Percentiles rank a stretch among this genome's conserved stretches.
These are phyloP conservation scores for Chouioia cunea DNA, from an alignment of 2,888 invertebrate genomes.

Conservation along the genomic window DNA sequence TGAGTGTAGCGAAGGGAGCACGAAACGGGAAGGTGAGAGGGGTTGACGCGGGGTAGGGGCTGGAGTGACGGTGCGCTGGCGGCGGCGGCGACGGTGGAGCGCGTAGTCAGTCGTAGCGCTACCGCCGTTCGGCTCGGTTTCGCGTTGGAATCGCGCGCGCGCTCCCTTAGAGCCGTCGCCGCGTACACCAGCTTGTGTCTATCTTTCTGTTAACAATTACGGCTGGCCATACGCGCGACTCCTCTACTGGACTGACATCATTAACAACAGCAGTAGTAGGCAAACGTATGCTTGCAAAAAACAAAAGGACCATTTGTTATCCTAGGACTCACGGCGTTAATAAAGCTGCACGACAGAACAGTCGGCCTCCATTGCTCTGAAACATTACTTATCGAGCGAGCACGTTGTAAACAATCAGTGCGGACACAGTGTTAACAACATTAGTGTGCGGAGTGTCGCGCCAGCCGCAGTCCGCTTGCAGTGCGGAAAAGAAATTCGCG, in stretches of 20 bases:
- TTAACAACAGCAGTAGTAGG: no score
- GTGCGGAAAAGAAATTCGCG: no score
- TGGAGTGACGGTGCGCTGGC: constrained; percentile 38
- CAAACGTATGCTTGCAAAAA: no score
- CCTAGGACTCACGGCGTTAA: no score
- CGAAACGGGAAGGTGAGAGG: constrained; percentile 7
- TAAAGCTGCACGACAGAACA: no score
- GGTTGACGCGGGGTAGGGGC: constrained; percentile 50
- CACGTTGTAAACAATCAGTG: no score
- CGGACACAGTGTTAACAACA: no score
- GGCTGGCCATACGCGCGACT: constrained; percentile 55
- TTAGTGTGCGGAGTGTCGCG: no score
- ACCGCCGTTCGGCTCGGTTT: constrained; percentile 57
- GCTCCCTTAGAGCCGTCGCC: not conserved
- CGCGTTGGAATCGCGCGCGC: not conserved
- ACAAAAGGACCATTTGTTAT: no score
- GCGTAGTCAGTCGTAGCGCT: constrained; percentile 63
- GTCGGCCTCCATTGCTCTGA: no score
- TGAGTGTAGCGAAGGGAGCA: constrained; percentile 30
- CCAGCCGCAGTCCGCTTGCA: no score
- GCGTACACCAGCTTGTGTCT: not conserved
- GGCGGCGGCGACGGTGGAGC: constrained; percentile 13
- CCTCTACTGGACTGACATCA: constrained; percentile 49
- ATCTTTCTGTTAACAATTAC: not conserved
- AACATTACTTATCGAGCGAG: no score